Evolutionary conservation across 35 echinoderm and acorn worm genomes (phyloP).

Genomic region (Lytechinus pictus): DNA sequence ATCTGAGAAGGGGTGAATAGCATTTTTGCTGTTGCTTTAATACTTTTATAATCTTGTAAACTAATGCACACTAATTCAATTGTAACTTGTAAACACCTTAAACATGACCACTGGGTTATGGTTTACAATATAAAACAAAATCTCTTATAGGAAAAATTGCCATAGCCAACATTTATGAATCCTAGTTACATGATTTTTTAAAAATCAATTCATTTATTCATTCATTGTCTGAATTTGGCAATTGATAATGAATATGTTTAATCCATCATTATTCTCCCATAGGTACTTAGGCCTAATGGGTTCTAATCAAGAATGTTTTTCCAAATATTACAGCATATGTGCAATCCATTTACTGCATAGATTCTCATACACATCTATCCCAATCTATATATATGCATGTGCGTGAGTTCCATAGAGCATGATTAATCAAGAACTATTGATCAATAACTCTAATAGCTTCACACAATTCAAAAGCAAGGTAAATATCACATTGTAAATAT

Average conservation of each 20-base stretch:
- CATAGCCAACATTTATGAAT: too few species aligned
- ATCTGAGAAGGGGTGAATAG: not conserved
- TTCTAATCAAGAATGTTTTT: too few species aligned
- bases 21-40: not conserved
- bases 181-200: too few species aligned
- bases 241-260: too few species aligned
- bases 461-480: not conserved
- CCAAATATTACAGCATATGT: not conserved
- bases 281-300: too few species aligned
- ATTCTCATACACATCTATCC: not conserved
- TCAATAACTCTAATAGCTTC: not conserved
- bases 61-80: not conserved
- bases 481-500: not conserved
- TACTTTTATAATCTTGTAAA: not conserved
- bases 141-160: too few species aligned
- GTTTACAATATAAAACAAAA: too few species aligned
- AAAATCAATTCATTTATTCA: too few species aligned
- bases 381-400: not conserved
- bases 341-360: not conserved
- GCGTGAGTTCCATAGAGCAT: not conserved
- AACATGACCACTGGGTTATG: not conserved
- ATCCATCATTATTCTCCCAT: too few species aligned
- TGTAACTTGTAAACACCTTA: not conserved
- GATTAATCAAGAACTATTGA: not conserved
- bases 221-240: too few species aligned